phyloP scores from a whole-genome alignment of 2,113 vertebrate genomes.

The Narcine bancroftii region DNA sequence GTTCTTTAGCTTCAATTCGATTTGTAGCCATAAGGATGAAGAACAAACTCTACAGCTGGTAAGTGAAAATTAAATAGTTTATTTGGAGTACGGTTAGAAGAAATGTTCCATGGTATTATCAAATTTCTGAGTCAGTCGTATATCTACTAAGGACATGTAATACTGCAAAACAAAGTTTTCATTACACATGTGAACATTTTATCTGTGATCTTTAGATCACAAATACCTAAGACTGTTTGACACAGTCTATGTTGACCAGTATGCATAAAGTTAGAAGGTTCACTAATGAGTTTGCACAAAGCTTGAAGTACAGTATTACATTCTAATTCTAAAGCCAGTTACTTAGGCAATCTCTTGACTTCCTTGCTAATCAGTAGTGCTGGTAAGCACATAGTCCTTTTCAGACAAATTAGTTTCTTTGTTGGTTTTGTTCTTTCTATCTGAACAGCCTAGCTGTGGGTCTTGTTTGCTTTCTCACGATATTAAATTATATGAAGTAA shows the following conservation, averaged over 20 bases:
- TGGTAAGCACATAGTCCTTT: slow-evolving; percentile 39
- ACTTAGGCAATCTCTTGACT: slow-evolving; percentile 31
- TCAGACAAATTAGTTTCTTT: slow-evolving; percentile 55
- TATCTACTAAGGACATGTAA: not conserved
- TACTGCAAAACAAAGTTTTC: not conserved
- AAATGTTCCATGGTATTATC: not conserved
- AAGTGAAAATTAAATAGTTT: not conserved
- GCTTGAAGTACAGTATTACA: slow-evolving; percentile 39
- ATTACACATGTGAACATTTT: not conserved
- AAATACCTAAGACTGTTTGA: not conserved
- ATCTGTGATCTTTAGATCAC: not conserved
- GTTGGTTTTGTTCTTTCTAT: slow-evolving; percentile 54
- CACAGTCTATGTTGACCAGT: not conserved
- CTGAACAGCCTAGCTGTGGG: slow-evolving; percentile 51
- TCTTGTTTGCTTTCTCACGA: slow-evolving; percentile 63
- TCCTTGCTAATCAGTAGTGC: slow-evolving; percentile 1
- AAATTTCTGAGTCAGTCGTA: not conserved
- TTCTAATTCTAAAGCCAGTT: slow-evolving; percentile 33
- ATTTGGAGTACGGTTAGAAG: not conserved
- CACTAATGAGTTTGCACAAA: slow-evolving; percentile 37
- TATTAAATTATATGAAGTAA: slow-evolving; percentile 54
- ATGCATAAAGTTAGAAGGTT: not conserved
- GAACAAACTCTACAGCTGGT: not conserved
- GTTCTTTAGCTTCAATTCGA: not conserved
- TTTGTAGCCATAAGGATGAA: not conserved